Evolutionary conservation across 2,888 invertebrate genomes (phyloP).

Genomic region (Bombyx huttoni): DNA sequence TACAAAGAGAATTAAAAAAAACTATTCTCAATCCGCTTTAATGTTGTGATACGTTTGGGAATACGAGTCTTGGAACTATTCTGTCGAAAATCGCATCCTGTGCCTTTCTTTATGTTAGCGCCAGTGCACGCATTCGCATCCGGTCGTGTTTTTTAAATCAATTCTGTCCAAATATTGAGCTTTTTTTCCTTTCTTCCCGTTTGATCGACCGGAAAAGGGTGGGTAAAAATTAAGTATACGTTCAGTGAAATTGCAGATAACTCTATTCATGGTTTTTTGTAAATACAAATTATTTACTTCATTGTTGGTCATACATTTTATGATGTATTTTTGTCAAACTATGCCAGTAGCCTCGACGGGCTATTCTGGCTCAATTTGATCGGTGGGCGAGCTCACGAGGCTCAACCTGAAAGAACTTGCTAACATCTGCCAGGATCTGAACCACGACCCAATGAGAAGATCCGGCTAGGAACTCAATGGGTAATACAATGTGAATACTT

Average conservation of each 20-base stretch:
- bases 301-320: too few species aligned
- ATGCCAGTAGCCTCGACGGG: too few species aligned
- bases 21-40: conserved; percentile 21
- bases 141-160: conserved; percentile 49
- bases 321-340: too few species aligned
- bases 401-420: too few species aligned
- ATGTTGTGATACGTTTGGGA: conserved; percentile 50
- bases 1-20: conserved; percentile 25
- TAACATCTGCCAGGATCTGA: too few species aligned
- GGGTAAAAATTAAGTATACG: conserved; percentile 29
- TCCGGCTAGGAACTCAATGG: too few species aligned
- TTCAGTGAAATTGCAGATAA: background rate
- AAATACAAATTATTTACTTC: too few species aligned
- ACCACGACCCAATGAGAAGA: too few species aligned
- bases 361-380: too few species aligned
- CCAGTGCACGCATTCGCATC: conserved; percentile 49
- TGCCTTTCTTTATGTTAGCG: conserved; percentile 56
- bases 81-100: conserved; percentile 64
- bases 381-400: too few species aligned
- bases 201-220: conserved; percentile 46
- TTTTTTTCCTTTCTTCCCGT: conserved; percentile 57
- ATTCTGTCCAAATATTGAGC: conserved; percentile 69
- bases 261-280: background rate
- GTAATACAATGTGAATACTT: too few species aligned
- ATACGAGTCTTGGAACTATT: conserved; percentile 55